Evolutionary conservation across 2,113 vertebrate species (phyloP).

Genomic region (Picathartes gymnocephalus): DNA sequence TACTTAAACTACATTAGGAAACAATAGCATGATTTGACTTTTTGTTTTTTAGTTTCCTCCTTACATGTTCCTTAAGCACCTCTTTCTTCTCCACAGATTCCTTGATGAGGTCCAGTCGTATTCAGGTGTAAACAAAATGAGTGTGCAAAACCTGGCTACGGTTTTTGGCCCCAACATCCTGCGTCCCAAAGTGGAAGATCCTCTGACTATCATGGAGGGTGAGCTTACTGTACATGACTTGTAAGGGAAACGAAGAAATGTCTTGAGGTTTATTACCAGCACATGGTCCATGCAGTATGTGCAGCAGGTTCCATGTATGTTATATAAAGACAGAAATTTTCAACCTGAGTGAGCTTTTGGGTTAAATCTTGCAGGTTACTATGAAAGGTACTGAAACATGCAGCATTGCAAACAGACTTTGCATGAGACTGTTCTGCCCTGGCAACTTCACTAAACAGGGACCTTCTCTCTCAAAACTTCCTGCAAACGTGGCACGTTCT

Average conservation of each 20-base stretch:
- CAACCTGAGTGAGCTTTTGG: neutral
- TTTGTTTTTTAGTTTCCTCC: neutral
- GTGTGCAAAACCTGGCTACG: constrained; percentile 93
- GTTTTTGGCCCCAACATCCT: constrained; percentile 97
- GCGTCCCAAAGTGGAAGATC: constrained; percentile 93
- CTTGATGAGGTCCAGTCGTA: constrained; percentile 97
- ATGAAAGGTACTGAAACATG: neutral
- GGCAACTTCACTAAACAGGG: neutral
- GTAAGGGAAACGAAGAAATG: neutral
- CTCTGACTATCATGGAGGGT: constrained; percentile 98
- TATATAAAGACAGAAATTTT: neutral
- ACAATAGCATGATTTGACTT: neutral
- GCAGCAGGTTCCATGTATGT: neutral
- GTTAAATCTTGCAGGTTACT: neutral
- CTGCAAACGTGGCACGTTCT: neutral
- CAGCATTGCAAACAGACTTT: neutral
- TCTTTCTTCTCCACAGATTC: constrained; percentile 76
- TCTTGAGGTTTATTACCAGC: neutral
- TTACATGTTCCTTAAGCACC: neutral
- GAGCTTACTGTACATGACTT: neutral
- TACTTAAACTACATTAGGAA: neutral
- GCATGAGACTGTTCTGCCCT: neutral
- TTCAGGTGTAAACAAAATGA: constrained; percentile 98
- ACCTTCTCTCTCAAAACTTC: neutral
- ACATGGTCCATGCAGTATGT: neutral